phyloP scores from a whole-genome alignment of 1,140 invertebrate species.

The Centruroides sculpturatus region DNA sequence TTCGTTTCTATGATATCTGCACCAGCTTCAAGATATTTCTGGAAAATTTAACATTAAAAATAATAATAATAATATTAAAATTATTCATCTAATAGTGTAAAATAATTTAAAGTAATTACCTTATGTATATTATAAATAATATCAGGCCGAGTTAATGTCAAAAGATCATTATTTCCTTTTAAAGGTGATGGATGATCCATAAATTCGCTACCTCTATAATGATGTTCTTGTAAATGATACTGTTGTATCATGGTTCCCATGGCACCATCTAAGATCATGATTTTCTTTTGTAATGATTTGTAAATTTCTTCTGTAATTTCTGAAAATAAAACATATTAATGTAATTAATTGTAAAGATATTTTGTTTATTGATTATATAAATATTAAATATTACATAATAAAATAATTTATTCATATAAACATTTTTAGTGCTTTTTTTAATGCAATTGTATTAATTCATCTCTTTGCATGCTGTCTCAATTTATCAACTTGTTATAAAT shows the following conservation, averaged over 20 bases:
- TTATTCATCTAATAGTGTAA: too few species aligned
- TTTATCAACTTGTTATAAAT: too few species aligned
- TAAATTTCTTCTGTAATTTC: constrained; percentile 3
- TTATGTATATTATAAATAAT: constrained; percentile 41
- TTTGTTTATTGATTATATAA: too few species aligned
- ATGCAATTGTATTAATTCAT: too few species aligned
- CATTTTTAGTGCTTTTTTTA: too few species aligned
- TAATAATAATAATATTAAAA: neutral
- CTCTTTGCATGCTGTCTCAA: too few species aligned
- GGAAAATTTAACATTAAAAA: constrained; percentile 4
- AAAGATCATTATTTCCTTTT: constrained; percentile 46
- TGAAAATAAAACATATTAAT: neutral
- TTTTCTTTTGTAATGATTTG: constrained; percentile 27
- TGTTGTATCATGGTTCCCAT: constrained; percentile 51
- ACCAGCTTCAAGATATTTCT: constrained; percentile 42
- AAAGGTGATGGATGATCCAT: constrained; percentile 33
- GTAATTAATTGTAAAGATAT: too few species aligned
- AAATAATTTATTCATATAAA: too few species aligned
- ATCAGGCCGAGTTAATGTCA: constrained; percentile 39
- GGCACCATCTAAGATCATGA: constrained; percentile 45
- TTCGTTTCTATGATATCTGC: constrained; percentile 48
- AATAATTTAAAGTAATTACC: constrained; percentile 20
- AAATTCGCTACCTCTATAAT: constrained; percentile 37
- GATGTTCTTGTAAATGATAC: constrained; percentile 37
- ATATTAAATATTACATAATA: too few species aligned